Evolutionary conservation across 2,888 invertebrate genomes (phyloP).

Genomic region (Oxytorus armatus): DNA sequence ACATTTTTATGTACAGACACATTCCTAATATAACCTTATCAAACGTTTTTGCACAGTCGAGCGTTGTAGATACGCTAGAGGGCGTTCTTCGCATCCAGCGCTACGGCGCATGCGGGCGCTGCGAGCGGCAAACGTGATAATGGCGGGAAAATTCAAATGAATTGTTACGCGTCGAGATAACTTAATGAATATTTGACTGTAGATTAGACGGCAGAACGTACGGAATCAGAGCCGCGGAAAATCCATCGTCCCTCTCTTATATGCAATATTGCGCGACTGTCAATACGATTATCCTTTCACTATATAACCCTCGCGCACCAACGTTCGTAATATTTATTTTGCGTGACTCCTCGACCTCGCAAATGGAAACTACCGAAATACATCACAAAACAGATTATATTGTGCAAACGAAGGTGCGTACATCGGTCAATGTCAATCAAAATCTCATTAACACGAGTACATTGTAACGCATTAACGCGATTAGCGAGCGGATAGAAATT

Average conservation of each 20-base stretch:
- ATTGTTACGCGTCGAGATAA: too few species aligned
- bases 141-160: not conserved
- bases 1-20: too few species aligned
- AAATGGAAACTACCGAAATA: slow-evolving; percentile 6
- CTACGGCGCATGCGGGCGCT: too few species aligned
- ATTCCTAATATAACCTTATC: too few species aligned
- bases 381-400: not conserved
- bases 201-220: slow-evolving; percentile 13
- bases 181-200: too few species aligned
- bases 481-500: slow-evolving; percentile 24
- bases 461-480: slow-evolving; percentile 11
- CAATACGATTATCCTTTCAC: slow-evolving; percentile 53
- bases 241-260: slow-evolving; percentile 15
- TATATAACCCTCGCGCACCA: not conserved
- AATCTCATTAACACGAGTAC: slow-evolving; percentile 40
- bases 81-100: too few species aligned
- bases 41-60: too few species aligned
- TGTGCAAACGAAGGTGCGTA: not conserved
- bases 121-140: not conserved
- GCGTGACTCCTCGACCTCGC: slow-evolving; percentile 19
- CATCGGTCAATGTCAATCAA: slow-evolving; percentile 59
- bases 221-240: slow-evolving; percentile 11
- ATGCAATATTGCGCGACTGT: slow-evolving; percentile 9
- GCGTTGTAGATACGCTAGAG: too few species aligned
- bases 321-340: slow-evolving; percentile 10